Percentiles rank a stretch among this genome's conserved stretches.
phyloP scores from a whole-genome alignment of 2,888 invertebrate species.

The Carpatolechia fugitivella region DNA sequence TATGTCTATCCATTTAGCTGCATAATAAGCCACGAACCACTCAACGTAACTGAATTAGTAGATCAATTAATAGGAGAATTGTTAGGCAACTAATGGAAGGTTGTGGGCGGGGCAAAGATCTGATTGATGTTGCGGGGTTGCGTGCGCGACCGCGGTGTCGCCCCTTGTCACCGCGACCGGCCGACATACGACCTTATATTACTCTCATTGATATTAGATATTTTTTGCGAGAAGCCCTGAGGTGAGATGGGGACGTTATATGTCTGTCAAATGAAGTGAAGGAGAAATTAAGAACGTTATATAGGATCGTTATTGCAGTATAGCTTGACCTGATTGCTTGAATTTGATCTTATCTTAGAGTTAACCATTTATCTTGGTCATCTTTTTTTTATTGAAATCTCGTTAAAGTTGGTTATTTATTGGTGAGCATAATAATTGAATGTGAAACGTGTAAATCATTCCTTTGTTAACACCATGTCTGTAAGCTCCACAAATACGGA shows the following conservation, averaged over 20 bases:
- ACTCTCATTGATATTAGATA: not conserved
- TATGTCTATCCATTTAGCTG: not conserved
- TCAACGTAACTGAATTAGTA: conserved; percentile 1
- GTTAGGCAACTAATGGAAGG: conserved; percentile 1
- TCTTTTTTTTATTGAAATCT: no score
- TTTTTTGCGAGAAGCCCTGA: not conserved
- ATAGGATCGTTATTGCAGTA: no score
- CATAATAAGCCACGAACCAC: not conserved
- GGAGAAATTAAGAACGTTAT: no score
- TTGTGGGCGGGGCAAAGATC: not conserved
- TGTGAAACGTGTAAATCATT: no score
- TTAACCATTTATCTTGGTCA: no score
- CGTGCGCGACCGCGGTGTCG: not conserved
- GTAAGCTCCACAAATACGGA: no score
- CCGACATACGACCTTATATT: not conserved
- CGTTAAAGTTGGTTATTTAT: no score
- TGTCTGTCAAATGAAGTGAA: no score
- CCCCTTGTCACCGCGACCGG: not conserved
- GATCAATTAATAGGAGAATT: conserved; percentile 6
- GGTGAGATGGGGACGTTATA: not conserved
- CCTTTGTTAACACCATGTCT: no score
- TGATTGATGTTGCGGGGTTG: not conserved
- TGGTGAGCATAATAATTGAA: no score
- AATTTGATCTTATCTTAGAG: no score
- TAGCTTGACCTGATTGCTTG: no score